These are phyloP conservation scores for Miniopterus natalensis DNA, from an alignment of 2,113 vertebrate species.

Conservation along the genomic window DNA sequence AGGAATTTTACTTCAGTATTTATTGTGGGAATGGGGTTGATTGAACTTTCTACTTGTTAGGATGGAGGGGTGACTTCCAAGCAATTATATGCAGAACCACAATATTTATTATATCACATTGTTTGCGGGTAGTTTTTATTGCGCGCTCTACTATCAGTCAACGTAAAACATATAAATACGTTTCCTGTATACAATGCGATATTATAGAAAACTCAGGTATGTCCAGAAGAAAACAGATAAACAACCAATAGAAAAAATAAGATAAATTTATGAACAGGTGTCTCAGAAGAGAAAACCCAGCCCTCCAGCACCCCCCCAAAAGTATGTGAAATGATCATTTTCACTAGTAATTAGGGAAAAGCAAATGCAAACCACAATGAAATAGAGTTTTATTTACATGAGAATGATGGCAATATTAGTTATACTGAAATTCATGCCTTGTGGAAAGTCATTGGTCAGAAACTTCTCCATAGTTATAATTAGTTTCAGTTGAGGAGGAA, in stretches of 20 bases:
- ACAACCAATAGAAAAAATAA: background rate
- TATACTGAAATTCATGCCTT: background rate
- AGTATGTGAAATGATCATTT: slow-evolving; percentile 15
- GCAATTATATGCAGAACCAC: background rate
- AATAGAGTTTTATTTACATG: slow-evolving; percentile 27
- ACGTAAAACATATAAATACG: too few relatives aligned
- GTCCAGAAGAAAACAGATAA: background rate
- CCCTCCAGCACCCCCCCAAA: background rate
- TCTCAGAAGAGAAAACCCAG: background rate
- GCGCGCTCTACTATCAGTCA: too few relatives aligned
- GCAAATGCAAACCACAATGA: background rate
- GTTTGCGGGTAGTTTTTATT: too few relatives aligned
- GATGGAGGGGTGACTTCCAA: background rate
- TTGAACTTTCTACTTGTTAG: background rate
- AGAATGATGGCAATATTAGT: background rate
- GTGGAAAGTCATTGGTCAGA: slow-evolving; percentile 17
- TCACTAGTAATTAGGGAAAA: background rate
- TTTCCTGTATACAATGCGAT: too few relatives aligned
- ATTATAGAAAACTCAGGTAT: background rate
- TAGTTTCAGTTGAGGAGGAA: background rate
- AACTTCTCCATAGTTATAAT: background rate
- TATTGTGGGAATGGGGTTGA: background rate
- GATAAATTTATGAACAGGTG: background rate
- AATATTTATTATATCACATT: background rate
- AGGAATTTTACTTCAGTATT: background rate